Percentiles rank a stretch among this genome's conserved stretches.
Conservation (phyloP, 2,113 vertebrate species). For the Pollachius pollachius region DNA sequence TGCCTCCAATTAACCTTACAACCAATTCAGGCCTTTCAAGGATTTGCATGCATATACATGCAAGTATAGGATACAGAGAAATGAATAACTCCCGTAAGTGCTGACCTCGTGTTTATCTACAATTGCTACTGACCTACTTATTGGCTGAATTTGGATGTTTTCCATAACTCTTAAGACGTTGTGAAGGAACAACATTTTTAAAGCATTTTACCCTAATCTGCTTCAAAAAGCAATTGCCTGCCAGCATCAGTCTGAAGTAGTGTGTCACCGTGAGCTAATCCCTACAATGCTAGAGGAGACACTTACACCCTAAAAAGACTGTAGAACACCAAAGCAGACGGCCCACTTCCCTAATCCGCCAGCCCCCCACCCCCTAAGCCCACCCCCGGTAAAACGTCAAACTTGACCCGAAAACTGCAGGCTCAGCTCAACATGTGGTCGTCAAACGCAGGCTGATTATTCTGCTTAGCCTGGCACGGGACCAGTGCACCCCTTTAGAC, state of each 20-base stretch:
- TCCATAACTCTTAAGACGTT: constrained; percentile 32
- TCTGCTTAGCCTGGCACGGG: too few relatives aligned
- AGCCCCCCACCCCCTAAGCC: not conserved
- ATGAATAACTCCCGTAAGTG: too few relatives aligned
- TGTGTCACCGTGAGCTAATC: constrained; percentile 12
- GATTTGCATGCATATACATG: too few relatives aligned
- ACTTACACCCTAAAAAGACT: not conserved
- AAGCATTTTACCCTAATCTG: constrained; percentile 50
- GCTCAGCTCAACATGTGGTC: constrained; percentile 31
- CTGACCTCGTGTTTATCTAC: too few relatives aligned
- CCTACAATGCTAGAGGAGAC: constrained; percentile 16
- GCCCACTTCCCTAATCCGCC: not conserved
- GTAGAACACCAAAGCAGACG: constrained; percentile 10
- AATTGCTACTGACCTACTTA: constrained; percentile 56
- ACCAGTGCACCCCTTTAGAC: too few relatives aligned
- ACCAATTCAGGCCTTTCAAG: too few relatives aligned
- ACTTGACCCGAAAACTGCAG: constrained; percentile 12
- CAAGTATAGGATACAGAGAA: too few relatives aligned
- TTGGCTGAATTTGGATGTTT: constrained; percentile 37
- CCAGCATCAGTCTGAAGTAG: constrained; percentile 51
- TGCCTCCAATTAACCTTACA: too few relatives aligned
- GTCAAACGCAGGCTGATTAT: constrained; percentile 28
- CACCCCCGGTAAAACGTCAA: not conserved
- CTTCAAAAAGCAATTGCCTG: constrained; percentile 30
- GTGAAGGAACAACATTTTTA: constrained; percentile 35